phyloP scores from a whole-genome alignment of 2,113 vertebrate genomes.

The Pomatostomus ruficeps region DNA sequence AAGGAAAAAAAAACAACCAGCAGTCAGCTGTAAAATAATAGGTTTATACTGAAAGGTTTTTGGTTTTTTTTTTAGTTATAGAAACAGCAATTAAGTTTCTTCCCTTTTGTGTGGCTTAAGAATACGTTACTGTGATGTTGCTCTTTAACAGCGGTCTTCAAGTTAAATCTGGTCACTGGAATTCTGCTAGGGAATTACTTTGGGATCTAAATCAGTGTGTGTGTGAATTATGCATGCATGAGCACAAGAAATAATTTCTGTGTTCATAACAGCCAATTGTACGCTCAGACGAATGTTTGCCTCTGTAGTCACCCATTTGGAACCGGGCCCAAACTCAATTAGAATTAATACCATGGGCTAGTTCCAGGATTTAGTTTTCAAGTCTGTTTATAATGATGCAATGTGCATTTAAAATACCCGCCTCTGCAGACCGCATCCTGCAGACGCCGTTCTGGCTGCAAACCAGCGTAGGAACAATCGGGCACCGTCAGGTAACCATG shows the following conservation, averaged over 20 bases:
- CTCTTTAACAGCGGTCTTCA: not conserved
- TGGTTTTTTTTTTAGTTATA: not conserved
- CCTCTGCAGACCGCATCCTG: not conserved
- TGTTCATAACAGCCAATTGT: conserved; percentile 39
- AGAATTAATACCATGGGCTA: not conserved
- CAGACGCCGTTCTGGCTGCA: not conserved
- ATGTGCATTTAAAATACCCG: not conserved
- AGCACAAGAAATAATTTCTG: conserved; percentile 7
- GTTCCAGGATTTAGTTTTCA: conserved; percentile 1
- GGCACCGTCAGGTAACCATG: not conserved
- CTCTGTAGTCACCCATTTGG: conserved; percentile 28
- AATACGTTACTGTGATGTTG: not conserved
- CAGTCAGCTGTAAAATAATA: not conserved
- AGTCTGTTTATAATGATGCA: not conserved
- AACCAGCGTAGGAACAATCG: fast-evolving
- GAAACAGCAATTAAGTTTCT: not conserved
- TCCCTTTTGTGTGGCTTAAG: not conserved
- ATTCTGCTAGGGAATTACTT: not conserved
- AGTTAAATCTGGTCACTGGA: not conserved
- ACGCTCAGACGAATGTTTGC: not conserved
- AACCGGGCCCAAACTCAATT: conserved; percentile 10
- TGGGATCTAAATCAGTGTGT: not conserved
- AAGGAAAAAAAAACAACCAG: not conserved
- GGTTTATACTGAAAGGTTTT: not conserved
- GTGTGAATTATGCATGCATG: conserved; percentile 20